These are phyloP conservation scores for Micromussa lordhowensis DNA, from an alignment of 92 coral and sea anemone genomes.

Conservation along the genomic window DNA sequence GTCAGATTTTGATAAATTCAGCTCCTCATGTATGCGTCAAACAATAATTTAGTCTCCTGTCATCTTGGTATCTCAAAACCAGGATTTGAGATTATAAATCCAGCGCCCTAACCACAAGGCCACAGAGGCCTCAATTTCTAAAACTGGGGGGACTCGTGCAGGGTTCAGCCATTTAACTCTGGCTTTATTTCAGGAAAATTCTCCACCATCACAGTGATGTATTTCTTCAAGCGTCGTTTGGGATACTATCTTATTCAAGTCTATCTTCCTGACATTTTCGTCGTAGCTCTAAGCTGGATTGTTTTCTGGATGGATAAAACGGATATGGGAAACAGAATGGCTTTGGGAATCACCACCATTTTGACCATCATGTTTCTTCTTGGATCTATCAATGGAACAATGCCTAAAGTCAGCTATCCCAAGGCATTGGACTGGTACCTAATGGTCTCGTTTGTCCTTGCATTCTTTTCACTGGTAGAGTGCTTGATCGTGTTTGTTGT, in stretches of 20 bases:
- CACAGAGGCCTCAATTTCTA: no score
- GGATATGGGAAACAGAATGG: slow-evolving; percentile 85
- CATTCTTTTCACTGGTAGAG: slow-evolving; percentile 70
- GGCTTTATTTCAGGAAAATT: slow-evolving; percentile 64
- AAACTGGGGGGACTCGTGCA: no score
- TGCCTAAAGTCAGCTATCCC: slow-evolving; percentile 76
- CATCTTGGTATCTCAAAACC: no score
- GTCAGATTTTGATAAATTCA: no score
- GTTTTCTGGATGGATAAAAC: slow-evolving; percentile 92
- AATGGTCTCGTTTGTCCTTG: slow-evolving; percentile 60
- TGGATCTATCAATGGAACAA: slow-evolving; percentile 75
- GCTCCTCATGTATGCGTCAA: no score
- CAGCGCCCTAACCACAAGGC: no score
- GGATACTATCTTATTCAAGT: slow-evolving; percentile 90
- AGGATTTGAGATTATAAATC: no score
- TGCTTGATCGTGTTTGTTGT: slow-evolving; percentile 55
- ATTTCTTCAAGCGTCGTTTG: slow-evolving; percentile 74
- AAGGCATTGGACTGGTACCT: slow-evolving; percentile 79
- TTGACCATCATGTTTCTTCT: slow-evolving; percentile 83
- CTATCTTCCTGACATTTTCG: slow-evolving; percentile 76
- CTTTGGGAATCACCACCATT: slow-evolving; percentile 83
- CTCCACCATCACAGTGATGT: slow-evolving; percentile 63
- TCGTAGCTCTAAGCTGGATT: slow-evolving; percentile 89
- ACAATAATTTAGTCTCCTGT: no score
- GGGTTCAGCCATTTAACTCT: no score